Evolutionary conservation across 2,113 vertebrate genomes (phyloP).

Genomic region (Myrmophylax atrothorax): DNA sequence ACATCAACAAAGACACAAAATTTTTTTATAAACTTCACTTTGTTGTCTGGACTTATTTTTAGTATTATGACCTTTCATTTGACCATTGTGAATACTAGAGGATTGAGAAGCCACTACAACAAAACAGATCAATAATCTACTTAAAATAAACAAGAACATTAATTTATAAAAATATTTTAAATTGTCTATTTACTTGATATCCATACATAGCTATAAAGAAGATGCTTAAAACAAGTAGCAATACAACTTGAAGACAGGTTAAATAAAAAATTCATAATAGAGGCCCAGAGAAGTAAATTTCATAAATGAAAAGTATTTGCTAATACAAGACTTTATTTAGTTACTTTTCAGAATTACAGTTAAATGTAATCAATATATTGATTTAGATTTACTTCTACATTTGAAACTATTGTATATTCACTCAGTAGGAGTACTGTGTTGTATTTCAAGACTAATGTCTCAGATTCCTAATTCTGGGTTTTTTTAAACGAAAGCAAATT

Average conservation of each 20-base stretch:
- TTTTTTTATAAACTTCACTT: neutral
- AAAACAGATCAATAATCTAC: neutral
- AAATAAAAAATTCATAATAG: neutral
- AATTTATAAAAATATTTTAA: neutral
- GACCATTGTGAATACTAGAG: neutral
- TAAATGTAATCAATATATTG: neutral
- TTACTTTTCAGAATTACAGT: neutral
- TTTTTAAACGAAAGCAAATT: neutral
- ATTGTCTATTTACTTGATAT: neutral
- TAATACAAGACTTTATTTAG: neutral
- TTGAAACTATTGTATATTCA: neutral
- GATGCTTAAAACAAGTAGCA: neutral
- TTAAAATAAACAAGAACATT: neutral
- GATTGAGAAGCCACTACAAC: neutral
- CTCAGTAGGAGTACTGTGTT: neutral
- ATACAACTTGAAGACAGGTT: neutral
- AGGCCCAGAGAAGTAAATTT: neutral
- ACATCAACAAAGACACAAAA: neutral
- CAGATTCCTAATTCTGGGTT: neutral
- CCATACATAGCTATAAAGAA: neutral
- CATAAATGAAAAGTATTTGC: neutral
- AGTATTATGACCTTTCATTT: neutral
- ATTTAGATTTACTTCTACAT: neutral
- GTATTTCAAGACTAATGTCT: neutral
- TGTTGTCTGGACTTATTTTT: neutral